phyloP scores from a whole-genome alignment of 2,888 invertebrate species.

The Exocentrus adspersus region DNA sequence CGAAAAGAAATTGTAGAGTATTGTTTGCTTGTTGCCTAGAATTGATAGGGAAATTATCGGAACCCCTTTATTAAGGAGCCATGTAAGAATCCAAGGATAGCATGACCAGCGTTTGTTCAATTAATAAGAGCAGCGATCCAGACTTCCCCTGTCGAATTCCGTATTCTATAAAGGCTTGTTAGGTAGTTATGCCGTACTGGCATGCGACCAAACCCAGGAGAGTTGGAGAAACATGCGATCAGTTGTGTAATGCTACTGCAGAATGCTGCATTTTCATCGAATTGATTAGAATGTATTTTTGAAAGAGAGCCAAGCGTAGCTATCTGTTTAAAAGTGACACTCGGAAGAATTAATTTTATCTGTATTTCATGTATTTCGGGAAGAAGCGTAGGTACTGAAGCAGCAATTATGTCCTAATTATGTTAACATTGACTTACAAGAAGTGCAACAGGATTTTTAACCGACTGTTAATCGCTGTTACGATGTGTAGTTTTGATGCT shows the following conservation, averaged over 20 bases:
- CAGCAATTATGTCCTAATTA: no score
- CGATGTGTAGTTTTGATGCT: no score
- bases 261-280: constrained; percentile 26
- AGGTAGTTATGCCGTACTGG: constrained; percentile 44
- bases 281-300: constrained; percentile 9
- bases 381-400: no score
- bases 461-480: no score
- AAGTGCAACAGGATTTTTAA: no score
- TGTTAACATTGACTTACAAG: no score
- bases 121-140: constrained; percentile 41
- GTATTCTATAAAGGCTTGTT: constrained; percentile 50
- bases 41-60: neutral
- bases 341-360: no score
- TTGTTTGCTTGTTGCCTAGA: no score
- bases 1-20: no score
- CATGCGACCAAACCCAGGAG: constrained; percentile 45
- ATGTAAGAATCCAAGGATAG: neutral
- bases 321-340: no score
- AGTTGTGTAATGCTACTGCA: constrained; percentile 29
- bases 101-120: neutral
- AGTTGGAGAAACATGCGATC: constrained; percentile 40
- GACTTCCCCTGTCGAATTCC: constrained; percentile 48
- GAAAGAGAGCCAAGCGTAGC: no score
- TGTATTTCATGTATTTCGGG: no score
- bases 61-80: neutral